Evolutionary conservation across 23 tunicate genomes (phyloP).

Genomic region (Trididemnum clinides): DNA sequence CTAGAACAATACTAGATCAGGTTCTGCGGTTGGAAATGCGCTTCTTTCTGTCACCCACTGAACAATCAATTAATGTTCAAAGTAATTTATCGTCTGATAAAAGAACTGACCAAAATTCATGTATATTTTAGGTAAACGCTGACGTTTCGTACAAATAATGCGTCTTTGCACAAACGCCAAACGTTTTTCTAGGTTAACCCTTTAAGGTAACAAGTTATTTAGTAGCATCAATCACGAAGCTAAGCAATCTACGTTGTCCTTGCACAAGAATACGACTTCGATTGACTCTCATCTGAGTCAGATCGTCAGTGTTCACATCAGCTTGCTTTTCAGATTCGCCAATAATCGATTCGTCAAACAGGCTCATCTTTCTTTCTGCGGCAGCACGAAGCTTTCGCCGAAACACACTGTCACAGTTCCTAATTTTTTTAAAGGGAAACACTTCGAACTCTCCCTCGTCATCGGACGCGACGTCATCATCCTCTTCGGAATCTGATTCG

Average conservation of each 20-base stretch:
- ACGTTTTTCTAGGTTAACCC: too few species aligned
- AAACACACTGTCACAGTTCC: background rate
- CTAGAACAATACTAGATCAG: too few species aligned
- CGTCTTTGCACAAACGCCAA: too few species aligned
- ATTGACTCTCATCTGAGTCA: background rate
- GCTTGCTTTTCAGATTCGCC: background rate
- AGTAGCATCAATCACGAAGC: background rate
- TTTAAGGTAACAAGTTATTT: too few species aligned
- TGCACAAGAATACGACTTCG: background rate
- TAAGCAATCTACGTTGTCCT: background rate
- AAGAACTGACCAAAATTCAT: too few species aligned
- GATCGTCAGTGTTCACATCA: background rate
- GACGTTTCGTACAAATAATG: too few species aligned
- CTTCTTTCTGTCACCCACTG: too few species aligned
- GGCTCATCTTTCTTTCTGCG: background rate
- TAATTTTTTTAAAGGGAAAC: background rate
- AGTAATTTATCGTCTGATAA: too few species aligned
- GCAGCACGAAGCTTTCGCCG: background rate
- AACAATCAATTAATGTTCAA: too few species aligned
- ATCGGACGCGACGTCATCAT: background rate
- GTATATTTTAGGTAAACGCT: too few species aligned
- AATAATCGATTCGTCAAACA: background rate
- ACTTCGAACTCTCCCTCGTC: background rate
- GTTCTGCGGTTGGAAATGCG: too few species aligned
- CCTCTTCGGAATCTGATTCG: conserved; percentile 1